Evolutionary conservation across 2,113 vertebrate genomes (phyloP).

Genomic region (Notiomystis cincta): DNA sequence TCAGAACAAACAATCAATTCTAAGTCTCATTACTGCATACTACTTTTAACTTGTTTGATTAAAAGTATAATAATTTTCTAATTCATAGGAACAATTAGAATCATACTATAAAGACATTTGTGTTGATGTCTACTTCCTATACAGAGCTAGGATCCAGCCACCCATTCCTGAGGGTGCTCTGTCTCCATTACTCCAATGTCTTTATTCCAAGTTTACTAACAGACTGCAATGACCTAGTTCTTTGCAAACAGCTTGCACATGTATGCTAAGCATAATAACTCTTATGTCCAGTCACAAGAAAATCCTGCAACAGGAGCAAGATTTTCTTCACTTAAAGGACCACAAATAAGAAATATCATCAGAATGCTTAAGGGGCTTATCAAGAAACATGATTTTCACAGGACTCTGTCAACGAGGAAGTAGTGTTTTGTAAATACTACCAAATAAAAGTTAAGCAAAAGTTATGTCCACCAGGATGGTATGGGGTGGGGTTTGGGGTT

Average conservation of each 20-base stretch:
- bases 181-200: neutral
- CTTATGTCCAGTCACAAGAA: neutral
- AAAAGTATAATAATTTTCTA: neutral
- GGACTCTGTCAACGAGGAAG: neutral
- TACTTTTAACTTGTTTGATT: neutral
- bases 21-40: neutral
- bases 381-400: neutral
- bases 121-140: neutral
- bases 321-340: neutral
- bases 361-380: neutral
- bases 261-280: neutral
- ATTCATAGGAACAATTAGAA: neutral
- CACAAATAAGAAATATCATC: neutral
- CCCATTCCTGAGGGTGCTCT: neutral
- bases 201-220: neutral
- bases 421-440: fast-evolving
- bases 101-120: neutral
- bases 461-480: neutral
- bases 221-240: neutral
- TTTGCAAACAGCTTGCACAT: neutral
- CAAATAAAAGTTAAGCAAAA: neutral
- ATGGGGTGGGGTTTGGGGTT: neutral
- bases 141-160: neutral
- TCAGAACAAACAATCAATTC: neutral
- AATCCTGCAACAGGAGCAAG: neutral